phyloP scores from a whole-genome alignment of 1,140 invertebrate genomes.

The Hestina assimilis region DNA sequence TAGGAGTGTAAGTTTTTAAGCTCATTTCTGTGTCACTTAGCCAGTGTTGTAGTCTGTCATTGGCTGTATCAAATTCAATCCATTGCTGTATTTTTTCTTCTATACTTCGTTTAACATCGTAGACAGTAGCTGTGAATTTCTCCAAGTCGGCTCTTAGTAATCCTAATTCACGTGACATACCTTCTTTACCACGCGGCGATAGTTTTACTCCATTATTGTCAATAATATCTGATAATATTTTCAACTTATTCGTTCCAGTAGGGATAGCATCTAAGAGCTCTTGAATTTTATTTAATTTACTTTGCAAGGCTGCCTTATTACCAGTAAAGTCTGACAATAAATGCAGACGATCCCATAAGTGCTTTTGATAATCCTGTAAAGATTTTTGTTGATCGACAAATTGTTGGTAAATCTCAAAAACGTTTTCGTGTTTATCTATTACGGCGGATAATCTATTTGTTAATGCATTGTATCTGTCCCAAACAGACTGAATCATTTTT shows the following conservation, averaged over 20 bases:
- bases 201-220: slow-evolving; percentile 82
- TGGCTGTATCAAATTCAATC: slow-evolving; percentile 92
- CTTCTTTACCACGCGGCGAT: slow-evolving; percentile 87
- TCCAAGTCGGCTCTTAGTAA: slow-evolving; percentile 89
- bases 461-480: slow-evolving; percentile 87
- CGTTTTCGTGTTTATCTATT: slow-evolving; percentile 83
- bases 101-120: slow-evolving; percentile 87
- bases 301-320: slow-evolving; percentile 87
- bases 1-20: slow-evolving; percentile 91
- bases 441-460: slow-evolving; percentile 64
- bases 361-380: slow-evolving; percentile 92
- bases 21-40: slow-evolving; percentile 91
- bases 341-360: slow-evolving; percentile 89
- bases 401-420: slow-evolving; percentile 88
- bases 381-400: slow-evolving; percentile 91
- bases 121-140: slow-evolving; percentile 87
- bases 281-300: slow-evolving; percentile 85
- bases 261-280: slow-evolving; percentile 87
- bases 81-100: slow-evolving; percentile 93
- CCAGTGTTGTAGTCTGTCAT: slow-evolving; percentile 91
- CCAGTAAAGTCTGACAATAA: slow-evolving; percentile 89
- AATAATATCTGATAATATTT: slow-evolving; percentile 84
- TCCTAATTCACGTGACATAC: slow-evolving; percentile 87
- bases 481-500: slow-evolving; percentile 84
- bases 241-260: slow-evolving; percentile 86